phyloP scores from a whole-genome alignment of 2,113 vertebrate genomes.

The Tragelaphus strepsiceros region DNA sequence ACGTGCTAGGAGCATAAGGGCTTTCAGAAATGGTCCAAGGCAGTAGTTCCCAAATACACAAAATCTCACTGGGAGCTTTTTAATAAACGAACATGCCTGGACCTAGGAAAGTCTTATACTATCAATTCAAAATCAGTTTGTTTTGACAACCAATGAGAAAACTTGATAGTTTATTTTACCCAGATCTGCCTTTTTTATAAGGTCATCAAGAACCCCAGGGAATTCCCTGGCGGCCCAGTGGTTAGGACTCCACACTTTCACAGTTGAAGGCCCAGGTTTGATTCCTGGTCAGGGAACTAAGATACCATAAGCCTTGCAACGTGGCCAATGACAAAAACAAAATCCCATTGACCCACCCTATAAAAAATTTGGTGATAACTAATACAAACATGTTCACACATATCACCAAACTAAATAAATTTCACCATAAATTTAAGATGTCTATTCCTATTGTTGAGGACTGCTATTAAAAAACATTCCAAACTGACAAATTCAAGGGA shows the following conservation, averaged over 20 bases:
- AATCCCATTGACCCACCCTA: background rate
- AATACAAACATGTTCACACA: background rate
- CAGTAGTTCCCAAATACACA: background rate
- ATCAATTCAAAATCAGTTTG: background rate
- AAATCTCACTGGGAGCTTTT: background rate
- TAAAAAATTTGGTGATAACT: background rate
- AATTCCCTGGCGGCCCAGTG: rapidly evolving
- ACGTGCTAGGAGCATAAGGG: background rate
- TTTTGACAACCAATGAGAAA: background rate
- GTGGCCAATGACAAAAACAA: background rate
- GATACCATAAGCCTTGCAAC: background rate
- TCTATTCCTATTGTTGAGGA: background rate
- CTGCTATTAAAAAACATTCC: background rate
- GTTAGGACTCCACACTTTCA: background rate
- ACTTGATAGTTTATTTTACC: background rate
- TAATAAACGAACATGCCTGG: background rate
- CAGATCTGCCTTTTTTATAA: background rate
- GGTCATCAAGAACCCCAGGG: background rate
- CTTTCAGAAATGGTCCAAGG: background rate
- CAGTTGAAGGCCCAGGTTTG: background rate
- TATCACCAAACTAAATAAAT: background rate
- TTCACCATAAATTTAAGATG: background rate
- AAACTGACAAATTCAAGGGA: background rate
- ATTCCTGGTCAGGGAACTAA: background rate
- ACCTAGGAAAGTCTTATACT: background rate